phyloP scores from a whole-genome alignment of 92 coral and sea anemone genomes.

The Muricea muricata region DNA sequence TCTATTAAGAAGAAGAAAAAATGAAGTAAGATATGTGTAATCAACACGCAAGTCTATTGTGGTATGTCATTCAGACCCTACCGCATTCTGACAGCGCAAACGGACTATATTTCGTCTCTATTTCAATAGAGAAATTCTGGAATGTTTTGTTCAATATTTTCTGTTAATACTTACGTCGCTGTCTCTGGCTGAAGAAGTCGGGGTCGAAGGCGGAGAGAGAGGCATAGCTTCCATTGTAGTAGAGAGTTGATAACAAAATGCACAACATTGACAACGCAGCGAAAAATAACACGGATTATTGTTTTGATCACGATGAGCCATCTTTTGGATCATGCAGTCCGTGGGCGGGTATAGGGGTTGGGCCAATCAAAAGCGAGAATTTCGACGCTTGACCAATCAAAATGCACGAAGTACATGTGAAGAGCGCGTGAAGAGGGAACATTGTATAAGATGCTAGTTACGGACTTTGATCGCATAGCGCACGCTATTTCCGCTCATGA shows the following conservation, averaged over 20 bases:
- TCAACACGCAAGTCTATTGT: too few species aligned
- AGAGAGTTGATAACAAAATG: slow-evolving; percentile 19
- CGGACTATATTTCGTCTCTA: not conserved
- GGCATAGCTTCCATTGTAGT: slow-evolving; percentile 86
- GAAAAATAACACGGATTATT: slow-evolving; percentile 52
- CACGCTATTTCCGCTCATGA: slow-evolving; percentile 1
- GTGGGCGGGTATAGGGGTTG: slow-evolving; percentile 93
- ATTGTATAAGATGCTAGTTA: not conserved
- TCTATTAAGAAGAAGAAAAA: slow-evolving; percentile 60
- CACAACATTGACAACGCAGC: slow-evolving; percentile 39
- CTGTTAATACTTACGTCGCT: slow-evolving; percentile 95
- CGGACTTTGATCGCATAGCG: slow-evolving; percentile 44
- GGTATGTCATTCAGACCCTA: too few species aligned
- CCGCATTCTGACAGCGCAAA: not conserved
- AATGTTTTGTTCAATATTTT: too few species aligned
- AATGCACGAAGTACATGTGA: slow-evolving; percentile 80
- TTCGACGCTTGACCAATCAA: slow-evolving; percentile 78
- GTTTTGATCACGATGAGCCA: slow-evolving; percentile 51
- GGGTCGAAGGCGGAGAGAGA: slow-evolving; percentile 99
- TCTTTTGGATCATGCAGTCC: slow-evolving; percentile 76
- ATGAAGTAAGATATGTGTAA: too few species aligned
- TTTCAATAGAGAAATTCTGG: not conserved
- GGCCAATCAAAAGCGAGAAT: slow-evolving; percentile 84
- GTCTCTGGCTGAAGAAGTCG: slow-evolving; percentile 78
- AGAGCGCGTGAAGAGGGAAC: slow-evolving; percentile 82